These are phyloP conservation scores for Hycleus cichorii DNA, from an alignment of 1,140 invertebrate genomes.

Conservation along the genomic window DNA sequence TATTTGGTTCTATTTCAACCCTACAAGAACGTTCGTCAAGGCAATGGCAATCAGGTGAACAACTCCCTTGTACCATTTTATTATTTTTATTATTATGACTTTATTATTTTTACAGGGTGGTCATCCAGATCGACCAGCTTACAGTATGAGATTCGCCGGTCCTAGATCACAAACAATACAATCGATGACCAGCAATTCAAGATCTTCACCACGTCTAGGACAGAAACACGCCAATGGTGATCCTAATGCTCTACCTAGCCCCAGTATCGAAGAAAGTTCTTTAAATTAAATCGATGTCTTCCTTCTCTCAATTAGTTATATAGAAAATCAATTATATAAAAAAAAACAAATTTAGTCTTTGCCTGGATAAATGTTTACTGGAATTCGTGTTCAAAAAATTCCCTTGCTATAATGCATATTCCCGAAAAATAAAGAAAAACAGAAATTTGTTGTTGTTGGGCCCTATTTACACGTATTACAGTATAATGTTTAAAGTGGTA, in stretches of 20 bases:
- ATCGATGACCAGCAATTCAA: conserved; percentile 46
- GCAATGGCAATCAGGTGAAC: conserved; percentile 39
- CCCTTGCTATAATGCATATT: neutral
- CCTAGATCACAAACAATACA: conserved; percentile 46
- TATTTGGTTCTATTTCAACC: conserved; percentile 70
- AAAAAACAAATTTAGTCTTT: conserved; percentile 4
- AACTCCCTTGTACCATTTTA: neutral
- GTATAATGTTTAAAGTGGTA: conserved; percentile 3
- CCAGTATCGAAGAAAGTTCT: conserved; percentile 43
- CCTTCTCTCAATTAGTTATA: neutral
- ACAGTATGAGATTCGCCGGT: conserved; percentile 44
- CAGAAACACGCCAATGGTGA: conserved; percentile 43
- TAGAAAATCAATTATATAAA: too few species aligned
- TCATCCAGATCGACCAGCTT: conserved; percentile 33
- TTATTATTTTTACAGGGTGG: conserved; percentile 21
- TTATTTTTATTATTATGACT: neutral
- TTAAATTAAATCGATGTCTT: conserved; percentile 35
- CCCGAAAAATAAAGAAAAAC: neutral
- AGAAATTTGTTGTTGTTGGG: conserved; percentile 10
- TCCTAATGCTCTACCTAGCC: conserved; percentile 39
- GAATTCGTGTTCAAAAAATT: conserved; percentile 10
- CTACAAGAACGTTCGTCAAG: conserved; percentile 63
- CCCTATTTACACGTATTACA: conserved; percentile 3
- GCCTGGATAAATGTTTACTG: conserved; percentile 7
- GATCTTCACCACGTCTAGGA: conserved; percentile 28